Evolutionary conservation across 2,888 invertebrate genomes (phyloP).

Genomic region (Drosophila leonis): DNA sequence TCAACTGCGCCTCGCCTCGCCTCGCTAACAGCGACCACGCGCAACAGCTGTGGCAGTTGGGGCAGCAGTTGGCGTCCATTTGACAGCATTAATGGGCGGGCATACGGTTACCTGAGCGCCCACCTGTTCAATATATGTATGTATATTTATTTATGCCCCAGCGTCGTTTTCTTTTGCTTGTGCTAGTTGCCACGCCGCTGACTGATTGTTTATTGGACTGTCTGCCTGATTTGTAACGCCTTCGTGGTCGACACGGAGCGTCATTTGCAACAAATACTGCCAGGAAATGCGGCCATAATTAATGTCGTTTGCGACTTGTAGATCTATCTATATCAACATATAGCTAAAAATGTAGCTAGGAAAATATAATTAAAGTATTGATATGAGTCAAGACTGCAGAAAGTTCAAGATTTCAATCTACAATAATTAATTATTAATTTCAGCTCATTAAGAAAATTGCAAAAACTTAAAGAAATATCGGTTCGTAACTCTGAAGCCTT

Average conservation of each 20-base stretch:
- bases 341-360: neutral
- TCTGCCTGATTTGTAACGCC: conserved; percentile 54
- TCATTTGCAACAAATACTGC: conserved; percentile 19
- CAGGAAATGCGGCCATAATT: conserved; percentile 19
- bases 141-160: conserved; percentile 53
- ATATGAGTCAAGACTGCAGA: neutral
- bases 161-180: conserved; percentile 20
- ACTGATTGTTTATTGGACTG: conserved; percentile 72
- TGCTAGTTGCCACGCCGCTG: conserved; percentile 28
- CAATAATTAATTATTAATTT: too few species aligned
- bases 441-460: too few species aligned
- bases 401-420: too few species aligned
- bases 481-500: too few species aligned
- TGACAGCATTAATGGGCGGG: conserved; percentile 17
- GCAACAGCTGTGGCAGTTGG: conserved; percentile 33
- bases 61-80: conserved; percentile 9
- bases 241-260: conserved; percentile 5
- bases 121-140: conserved; percentile 18
- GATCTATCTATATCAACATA: neutral
- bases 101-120: conserved; percentile 17
- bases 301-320: neutral
- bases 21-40: neutral
- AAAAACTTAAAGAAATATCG: too few species aligned
- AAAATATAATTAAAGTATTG: neutral
- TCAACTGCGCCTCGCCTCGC: conserved; percentile 52